Conservation (phyloP, 2,797 vertebrate genomes). For the Crypturellus tataupa region DNA sequence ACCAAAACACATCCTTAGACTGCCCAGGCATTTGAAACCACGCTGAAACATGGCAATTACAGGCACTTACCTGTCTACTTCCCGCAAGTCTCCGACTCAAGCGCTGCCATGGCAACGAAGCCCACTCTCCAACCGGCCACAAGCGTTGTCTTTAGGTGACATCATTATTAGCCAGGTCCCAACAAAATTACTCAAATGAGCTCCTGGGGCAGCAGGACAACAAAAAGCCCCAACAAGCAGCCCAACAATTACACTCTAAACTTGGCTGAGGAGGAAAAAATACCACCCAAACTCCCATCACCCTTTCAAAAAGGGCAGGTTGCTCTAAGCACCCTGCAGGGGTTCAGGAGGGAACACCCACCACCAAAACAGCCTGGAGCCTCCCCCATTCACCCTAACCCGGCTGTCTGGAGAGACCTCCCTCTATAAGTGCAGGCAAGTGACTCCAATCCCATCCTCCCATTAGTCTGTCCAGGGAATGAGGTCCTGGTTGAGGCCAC, state of each 20-base stretch:
- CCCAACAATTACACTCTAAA: not conserved
- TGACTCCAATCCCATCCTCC: not conserved
- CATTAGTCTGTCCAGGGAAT: rapidly evolving
- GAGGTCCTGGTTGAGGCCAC: not conserved
- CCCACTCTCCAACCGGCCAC: conserved; percentile 38
- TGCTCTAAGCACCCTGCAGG: not conserved
- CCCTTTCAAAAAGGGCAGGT: not conserved
- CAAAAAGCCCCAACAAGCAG: not conserved
- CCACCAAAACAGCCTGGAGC: not conserved
- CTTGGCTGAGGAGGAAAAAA: not conserved
- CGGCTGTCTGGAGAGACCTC: not conserved
- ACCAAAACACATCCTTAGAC: conserved; percentile 15
- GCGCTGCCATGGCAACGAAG: conserved; percentile 57
- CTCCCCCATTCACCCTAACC: not conserved
- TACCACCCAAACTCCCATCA: not conserved
- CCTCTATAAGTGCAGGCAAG: not conserved
- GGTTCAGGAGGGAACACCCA: not conserved
- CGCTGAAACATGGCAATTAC: conserved; percentile 63
- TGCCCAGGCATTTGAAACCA: conserved; percentile 30
- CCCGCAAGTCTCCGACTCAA: conserved; percentile 23
- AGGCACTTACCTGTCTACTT: conserved; percentile 58
- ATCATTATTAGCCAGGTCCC: conserved; percentile 30
- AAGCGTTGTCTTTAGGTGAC: not conserved
- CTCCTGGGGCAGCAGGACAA: not conserved
- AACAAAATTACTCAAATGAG: conserved; percentile 27